Conservation (phyloP, 2,797 vertebrate genomes). For the Synanceia verrucosa region DNA sequence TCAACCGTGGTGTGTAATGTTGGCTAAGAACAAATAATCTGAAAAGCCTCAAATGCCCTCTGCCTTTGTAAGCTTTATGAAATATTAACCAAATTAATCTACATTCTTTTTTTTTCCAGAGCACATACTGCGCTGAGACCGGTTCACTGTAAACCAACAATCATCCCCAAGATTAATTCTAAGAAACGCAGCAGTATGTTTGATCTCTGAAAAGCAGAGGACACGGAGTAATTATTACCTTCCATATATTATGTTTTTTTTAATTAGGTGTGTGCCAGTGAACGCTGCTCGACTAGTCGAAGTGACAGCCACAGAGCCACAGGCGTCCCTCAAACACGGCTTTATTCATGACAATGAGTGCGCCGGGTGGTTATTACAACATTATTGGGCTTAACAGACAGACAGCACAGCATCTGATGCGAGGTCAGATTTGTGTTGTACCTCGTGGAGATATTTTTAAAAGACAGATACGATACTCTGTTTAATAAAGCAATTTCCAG, state of each 20-base stretch:
- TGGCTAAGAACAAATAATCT: constrained; percentile 75
- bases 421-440: constrained; percentile 52
- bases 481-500: constrained; percentile 66
- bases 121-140: constrained; percentile 57
- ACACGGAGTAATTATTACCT: constrained; percentile 59
- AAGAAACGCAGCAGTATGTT: constrained; percentile 43
- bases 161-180: constrained; percentile 48
- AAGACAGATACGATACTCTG: constrained; percentile 51
- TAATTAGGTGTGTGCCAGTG: constrained; percentile 50
- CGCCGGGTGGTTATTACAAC: constrained; percentile 45
- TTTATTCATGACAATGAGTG: constrained; percentile 42
- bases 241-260: constrained; percentile 52
- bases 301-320: constrained; percentile 39
- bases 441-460: constrained; percentile 61
- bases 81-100: constrained; percentile 79
- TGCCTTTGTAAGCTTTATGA: constrained; percentile 75
- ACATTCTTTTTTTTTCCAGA: constrained; percentile 28
- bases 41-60: constrained; percentile 71
- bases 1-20: constrained; percentile 55
- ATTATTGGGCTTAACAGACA: constrained; percentile 51
- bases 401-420: constrained; percentile 43
- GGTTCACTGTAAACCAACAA: constrained; percentile 58
- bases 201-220: constrained; percentile 41
- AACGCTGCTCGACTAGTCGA: constrained; percentile 31
- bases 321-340: constrained; percentile 34